Evolutionary conservation across 2,888 invertebrate species (phyloP).

Genomic region (Linnaemya vulpina): DNA sequence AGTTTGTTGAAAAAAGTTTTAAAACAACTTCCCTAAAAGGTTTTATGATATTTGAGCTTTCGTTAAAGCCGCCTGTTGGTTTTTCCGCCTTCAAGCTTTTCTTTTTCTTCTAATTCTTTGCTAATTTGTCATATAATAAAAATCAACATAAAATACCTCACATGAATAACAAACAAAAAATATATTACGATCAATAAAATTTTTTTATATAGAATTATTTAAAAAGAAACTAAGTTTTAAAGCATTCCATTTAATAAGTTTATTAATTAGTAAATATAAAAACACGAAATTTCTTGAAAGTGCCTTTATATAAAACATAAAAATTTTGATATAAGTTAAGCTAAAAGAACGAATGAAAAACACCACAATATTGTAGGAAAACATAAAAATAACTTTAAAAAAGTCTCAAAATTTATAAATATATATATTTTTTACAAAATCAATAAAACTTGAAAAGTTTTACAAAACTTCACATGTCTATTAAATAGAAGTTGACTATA

Average conservation of each 20-base stretch:
- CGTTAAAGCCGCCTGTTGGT: too few species aligned
- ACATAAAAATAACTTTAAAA: conserved; percentile 48
- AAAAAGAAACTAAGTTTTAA: conserved; percentile 37
- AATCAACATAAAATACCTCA: conserved; percentile 69
- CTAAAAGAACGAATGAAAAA: conserved; percentile 11
- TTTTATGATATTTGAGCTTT: too few species aligned
- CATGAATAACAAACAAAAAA: conserved; percentile 49
- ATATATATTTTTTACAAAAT: conserved; percentile 20
- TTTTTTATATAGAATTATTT: conserved; percentile 33
- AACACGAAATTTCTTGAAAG: conserved; percentile 64
- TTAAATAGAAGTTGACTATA: conserved; percentile 40
- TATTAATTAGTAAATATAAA: conserved; percentile 33
- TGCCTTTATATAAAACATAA: conserved; percentile 65
- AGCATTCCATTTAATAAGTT: conserved; percentile 60
- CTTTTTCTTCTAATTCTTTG: conserved; percentile 2
- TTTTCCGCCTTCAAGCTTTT: background rate
- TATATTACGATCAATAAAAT: conserved; percentile 48
- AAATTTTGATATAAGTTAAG: conserved; percentile 47
- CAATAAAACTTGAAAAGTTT: conserved; percentile 50
- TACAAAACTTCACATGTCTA: conserved; percentile 45
- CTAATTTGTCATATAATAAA: conserved; percentile 45
- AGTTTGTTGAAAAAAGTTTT: too few species aligned
- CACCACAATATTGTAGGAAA: background rate
- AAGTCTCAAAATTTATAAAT: conserved; percentile 22
- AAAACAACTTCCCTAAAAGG: too few species aligned